A percentile compares a stretch with the other conserved stretches of the same genome.
These are phyloP conservation scores for Branchellion lobata DNA, from an alignment of 2,888 invertebrate species.

Conservation along the genomic window DNA sequence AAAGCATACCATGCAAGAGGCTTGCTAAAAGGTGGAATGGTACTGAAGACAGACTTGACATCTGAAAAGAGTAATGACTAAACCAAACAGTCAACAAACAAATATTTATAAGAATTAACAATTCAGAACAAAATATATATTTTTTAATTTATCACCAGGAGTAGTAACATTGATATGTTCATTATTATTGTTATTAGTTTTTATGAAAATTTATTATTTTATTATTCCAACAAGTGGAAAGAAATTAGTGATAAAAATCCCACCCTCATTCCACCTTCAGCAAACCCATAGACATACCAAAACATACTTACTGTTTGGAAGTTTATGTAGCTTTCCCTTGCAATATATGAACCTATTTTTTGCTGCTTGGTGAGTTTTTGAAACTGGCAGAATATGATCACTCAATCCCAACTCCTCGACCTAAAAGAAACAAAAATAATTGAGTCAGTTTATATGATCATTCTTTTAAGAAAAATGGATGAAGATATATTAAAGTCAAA, in stretches of 20 bases:
- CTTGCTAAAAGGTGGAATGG: slow-evolving; percentile 72
- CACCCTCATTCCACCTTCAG: no score
- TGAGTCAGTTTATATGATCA: not conserved
- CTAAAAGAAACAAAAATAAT: no score
- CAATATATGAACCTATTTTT: slow-evolving; percentile 78
- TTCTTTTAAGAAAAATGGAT: not conserved
- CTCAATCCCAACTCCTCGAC: slow-evolving; percentile 59
- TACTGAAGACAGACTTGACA: slow-evolving; percentile 23
- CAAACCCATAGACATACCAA: no score
- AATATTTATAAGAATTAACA: no score
- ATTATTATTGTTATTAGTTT: no score
- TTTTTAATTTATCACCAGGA: no score
- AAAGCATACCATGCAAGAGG: slow-evolving; percentile 65
- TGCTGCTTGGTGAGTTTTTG: slow-evolving; percentile 54
- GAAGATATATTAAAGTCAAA: slow-evolving; percentile 23
- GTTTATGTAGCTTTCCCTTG: slow-evolving; percentile 70
- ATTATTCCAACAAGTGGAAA: no score
- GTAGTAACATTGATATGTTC: no score
- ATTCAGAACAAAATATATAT: no score
- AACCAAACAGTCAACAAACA: no score
- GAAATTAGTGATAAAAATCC: no score
- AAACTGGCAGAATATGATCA: slow-evolving; percentile 56
- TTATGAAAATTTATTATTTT: no score
- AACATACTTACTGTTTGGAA: slow-evolving; percentile 72
- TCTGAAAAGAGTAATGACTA: slow-evolving; percentile 6